Evolutionary conservation across 1,140 invertebrate species (phyloP).

Genomic region (Eriosoma lanigerum): DNA sequence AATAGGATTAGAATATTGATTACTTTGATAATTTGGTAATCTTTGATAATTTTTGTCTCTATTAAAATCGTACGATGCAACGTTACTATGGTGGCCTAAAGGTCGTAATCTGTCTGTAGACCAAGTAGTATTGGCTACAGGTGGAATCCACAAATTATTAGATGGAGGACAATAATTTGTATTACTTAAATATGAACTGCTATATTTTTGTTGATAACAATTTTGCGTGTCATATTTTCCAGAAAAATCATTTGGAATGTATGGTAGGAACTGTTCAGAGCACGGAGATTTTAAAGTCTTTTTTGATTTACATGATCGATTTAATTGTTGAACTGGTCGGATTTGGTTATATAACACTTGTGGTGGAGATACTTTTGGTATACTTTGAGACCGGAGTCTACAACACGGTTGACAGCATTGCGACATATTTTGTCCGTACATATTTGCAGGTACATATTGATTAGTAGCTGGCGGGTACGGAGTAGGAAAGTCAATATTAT

Average conservation of each 20-base stretch:
- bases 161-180: constrained; percentile 33
- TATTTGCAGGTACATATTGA: constrained; percentile 28
- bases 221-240: constrained; percentile 41
- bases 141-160: constrained; percentile 40
- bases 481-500: constrained; percentile 41
- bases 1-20: constrained; percentile 5
- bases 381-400: constrained; percentile 26
- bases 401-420: constrained; percentile 47
- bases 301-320: constrained; percentile 33
- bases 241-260: constrained; percentile 41
- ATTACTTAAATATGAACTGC: constrained; percentile 25
- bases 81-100: neutral
- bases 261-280: constrained; percentile 49
- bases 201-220: constrained; percentile 32
- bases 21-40: constrained; percentile 42
- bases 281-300: constrained; percentile 26
- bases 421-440: constrained; percentile 37
- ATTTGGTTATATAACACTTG: constrained; percentile 22
- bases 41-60: constrained; percentile 35
- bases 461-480: constrained; percentile 30
- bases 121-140: constrained; percentile 11
- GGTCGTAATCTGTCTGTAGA: constrained; percentile 5
- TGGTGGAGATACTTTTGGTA: constrained; percentile 12
- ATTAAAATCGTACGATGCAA: neutral
- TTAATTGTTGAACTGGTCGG: constrained; percentile 18